Percentiles rank a stretch among this genome's conserved stretches.
These are phyloP conservation scores for Anas georgica DNA, from an alignment of 2,797 vertebrate species.

Conservation along the genomic window DNA sequence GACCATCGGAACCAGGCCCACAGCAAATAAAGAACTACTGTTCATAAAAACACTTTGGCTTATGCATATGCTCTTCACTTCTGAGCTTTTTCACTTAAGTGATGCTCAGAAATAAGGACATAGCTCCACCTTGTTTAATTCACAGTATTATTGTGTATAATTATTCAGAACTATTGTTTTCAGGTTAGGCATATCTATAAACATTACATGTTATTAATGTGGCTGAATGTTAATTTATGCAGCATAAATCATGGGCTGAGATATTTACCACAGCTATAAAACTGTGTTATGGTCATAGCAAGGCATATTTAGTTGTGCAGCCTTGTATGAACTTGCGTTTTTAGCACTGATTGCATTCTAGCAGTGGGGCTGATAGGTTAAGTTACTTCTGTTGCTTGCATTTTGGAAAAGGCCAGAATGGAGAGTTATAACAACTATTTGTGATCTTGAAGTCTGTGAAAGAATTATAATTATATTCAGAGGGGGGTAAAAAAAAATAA, in stretches of 20 bases:
- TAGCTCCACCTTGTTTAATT: neutral
- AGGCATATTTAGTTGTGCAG: neutral
- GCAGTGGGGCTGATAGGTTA: neutral
- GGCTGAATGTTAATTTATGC: neutral
- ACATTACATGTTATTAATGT: neutral
- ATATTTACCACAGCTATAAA: neutral
- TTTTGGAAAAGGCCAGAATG: neutral
- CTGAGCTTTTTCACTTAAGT: neutral
- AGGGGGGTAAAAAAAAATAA: neutral
- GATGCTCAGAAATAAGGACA: neutral
- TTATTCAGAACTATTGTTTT: constrained; percentile 14
- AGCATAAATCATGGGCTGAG: neutral
- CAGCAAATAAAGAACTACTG: neutral
- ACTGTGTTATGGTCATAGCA: neutral
- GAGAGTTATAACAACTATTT: neutral
- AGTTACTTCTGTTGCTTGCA: neutral
- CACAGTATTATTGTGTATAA: neutral
- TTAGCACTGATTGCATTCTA: neutral
- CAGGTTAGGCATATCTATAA: neutral
- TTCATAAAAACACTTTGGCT: neutral
- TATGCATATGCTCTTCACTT: neutral
- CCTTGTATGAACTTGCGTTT: neutral
- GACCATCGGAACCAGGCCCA: neutral
- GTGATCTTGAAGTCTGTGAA: neutral
- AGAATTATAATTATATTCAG: neutral